Evolutionary conservation across 2,888 invertebrate genomes (phyloP).

Genomic region (Aphrophora alni): DNA sequence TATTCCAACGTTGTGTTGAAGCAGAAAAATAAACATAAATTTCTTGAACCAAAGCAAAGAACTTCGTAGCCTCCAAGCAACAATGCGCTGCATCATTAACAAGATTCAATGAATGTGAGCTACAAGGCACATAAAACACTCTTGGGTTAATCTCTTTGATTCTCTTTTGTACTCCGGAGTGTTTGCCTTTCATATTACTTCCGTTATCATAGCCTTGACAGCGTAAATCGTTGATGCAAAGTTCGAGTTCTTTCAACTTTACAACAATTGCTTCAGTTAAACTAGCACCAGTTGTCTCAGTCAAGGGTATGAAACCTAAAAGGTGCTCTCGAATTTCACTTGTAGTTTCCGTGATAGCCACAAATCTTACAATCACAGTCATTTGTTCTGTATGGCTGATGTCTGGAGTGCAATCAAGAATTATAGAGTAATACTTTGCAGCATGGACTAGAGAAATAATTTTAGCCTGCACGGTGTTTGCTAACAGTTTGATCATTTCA

Average conservation of each 20-base stretch:
- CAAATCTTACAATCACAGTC: constrained; percentile 26
- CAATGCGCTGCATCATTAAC: too few species aligned
- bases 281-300: constrained; percentile 22
- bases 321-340: constrained; percentile 15
- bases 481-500: constrained; percentile 10
- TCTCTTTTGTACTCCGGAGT: constrained; percentile 19
- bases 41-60: too few species aligned
- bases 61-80: too few species aligned
- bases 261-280: constrained; percentile 11
- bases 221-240: constrained; percentile 6
- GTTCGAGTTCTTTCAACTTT: background rate
- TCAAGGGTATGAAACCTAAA: constrained; percentile 17
- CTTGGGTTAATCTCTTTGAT: too few species aligned
- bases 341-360: background rate
- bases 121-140: too few species aligned
- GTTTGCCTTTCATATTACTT: constrained; percentile 24
- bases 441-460: constrained; percentile 7
- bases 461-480: background rate
- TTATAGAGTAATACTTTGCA: constrained; percentile 15
- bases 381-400: constrained; percentile 23
- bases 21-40: too few species aligned
- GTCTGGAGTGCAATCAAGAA: constrained; percentile 27
- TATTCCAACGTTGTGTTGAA: too few species aligned
- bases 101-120: too few species aligned
- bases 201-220: constrained; percentile 25